Evolutionary conservation across 2,888 invertebrate species (phyloP).

Genomic region (Agrilus biguttatus): DNA sequence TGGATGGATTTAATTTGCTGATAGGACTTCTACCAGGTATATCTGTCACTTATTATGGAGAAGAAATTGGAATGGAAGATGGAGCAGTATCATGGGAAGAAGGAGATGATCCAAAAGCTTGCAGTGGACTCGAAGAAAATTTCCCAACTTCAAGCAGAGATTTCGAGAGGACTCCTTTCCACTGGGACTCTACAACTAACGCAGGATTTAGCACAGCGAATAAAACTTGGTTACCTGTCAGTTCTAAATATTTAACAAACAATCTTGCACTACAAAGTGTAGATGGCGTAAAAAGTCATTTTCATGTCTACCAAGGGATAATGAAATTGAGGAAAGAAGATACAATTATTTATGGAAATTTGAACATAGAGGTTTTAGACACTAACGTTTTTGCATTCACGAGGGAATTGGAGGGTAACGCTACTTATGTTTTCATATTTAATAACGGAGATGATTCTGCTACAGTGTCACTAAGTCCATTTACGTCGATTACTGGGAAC

Average conservation of each 20-base stretch:
- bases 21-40: constrained; percentile 64
- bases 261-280: constrained; percentile 42
- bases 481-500: no score
- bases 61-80: constrained; percentile 70
- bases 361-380: constrained; percentile 34
- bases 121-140: constrained; percentile 42
- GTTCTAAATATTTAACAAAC: constrained; percentile 39
- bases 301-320: constrained; percentile 45
- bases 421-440: constrained; percentile 13
- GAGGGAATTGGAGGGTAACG: constrained; percentile 12
- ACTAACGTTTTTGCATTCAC: constrained; percentile 9
- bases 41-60: constrained; percentile 71
- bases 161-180: constrained; percentile 50
- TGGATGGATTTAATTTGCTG: constrained; percentile 53
- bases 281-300: constrained; percentile 36
- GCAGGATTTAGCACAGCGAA: constrained; percentile 34
- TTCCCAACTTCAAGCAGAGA: constrained; percentile 46
- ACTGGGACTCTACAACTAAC: constrained; percentile 41
- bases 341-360: constrained; percentile 38
- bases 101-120: constrained; percentile 49
- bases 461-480: constrained; percentile 20
- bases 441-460: constrained; percentile 34
- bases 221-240: constrained; percentile 56
- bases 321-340: constrained; percentile 36
- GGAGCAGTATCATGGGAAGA: constrained; percentile 42